Evolutionary conservation across 2,113 vertebrate species (phyloP).

Genomic region (Phoenicopterus ruber): DNA sequence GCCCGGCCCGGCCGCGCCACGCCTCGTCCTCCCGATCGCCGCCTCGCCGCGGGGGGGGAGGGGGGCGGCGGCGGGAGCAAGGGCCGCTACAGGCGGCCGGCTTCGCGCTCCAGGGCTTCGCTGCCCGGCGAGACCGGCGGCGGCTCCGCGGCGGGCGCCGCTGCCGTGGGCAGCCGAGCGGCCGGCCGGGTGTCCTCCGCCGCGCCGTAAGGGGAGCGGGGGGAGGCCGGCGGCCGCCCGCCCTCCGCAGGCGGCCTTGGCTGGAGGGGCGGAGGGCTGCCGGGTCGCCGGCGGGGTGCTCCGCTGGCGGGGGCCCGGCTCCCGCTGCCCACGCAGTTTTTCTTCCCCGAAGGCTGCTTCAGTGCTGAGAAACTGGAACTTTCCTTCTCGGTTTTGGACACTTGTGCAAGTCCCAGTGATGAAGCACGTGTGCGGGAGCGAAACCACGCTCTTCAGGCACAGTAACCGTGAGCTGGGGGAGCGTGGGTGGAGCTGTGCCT

Average conservation of each 20-base stretch:
- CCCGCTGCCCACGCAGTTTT: accelerated
- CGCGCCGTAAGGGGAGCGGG: not conserved
- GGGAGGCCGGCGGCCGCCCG: not conserved
- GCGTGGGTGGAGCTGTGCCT: not conserved
- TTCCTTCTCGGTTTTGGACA: accelerated
- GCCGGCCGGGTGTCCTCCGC: not conserved
- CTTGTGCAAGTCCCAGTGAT: not conserved
- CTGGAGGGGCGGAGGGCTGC: not conserved
- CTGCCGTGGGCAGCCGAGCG: no score
- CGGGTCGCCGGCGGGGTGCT: not conserved
- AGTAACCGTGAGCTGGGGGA: not conserved
- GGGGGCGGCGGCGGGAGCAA: no score
- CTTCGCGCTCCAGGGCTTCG: not conserved
- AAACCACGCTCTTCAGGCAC: not conserved
- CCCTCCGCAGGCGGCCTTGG: no score
- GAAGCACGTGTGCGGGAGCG: not conserved
- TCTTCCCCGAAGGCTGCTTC: accelerated
- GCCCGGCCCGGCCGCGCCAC: no score
- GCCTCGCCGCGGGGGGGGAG: no score
- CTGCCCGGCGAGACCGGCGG: not conserved
- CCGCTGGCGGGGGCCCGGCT: not conserved
- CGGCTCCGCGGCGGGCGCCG: no score
- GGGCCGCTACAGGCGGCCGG: no score
- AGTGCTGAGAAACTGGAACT: not conserved
- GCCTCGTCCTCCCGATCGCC: no score